These are phyloP conservation scores for Cyclina sinensis DNA, from an alignment of 1,140 invertebrate species.

Conservation along the genomic window DNA sequence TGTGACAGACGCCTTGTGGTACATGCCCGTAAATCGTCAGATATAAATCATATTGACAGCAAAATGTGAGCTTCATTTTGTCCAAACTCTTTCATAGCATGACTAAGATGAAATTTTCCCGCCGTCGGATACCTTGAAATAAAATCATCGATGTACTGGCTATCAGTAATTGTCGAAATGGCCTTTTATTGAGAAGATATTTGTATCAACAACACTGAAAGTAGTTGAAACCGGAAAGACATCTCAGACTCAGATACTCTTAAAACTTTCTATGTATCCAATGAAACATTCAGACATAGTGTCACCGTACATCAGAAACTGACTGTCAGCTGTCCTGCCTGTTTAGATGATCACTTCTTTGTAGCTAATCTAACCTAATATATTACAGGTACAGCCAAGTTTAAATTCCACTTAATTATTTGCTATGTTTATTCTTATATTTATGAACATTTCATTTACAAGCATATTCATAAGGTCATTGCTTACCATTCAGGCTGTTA, in stretches of 20 bases:
- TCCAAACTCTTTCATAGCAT: conserved; percentile 67
- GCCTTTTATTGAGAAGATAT: conserved; percentile 92
- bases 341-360: too few species aligned
- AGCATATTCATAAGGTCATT: too few species aligned
- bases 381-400: too few species aligned
- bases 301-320: conserved; percentile 28
- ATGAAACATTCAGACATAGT: not conserved
- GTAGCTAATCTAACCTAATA: too few species aligned
- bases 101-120: conserved; percentile 62
- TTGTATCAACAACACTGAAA: conserved; percentile 71
- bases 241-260: not conserved
- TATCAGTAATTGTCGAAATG: conserved; percentile 87
- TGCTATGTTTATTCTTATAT: too few species aligned
- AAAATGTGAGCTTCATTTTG: conserved; percentile 57
- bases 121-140: conserved; percentile 69
- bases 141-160: conserved; percentile 71
- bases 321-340: conserved; percentile 44
- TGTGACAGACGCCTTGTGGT: conserved; percentile 85
- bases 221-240: conserved; percentile 3
- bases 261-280: conserved; percentile 24
- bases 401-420: too few species aligned
- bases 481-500: too few species aligned
- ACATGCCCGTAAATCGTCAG: conserved; percentile 84
- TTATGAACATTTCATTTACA: too few species aligned
- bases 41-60: conserved; percentile 64